phyloP scores from a whole-genome alignment of 2,797 vertebrate genomes.

The Columba guinea region DNA sequence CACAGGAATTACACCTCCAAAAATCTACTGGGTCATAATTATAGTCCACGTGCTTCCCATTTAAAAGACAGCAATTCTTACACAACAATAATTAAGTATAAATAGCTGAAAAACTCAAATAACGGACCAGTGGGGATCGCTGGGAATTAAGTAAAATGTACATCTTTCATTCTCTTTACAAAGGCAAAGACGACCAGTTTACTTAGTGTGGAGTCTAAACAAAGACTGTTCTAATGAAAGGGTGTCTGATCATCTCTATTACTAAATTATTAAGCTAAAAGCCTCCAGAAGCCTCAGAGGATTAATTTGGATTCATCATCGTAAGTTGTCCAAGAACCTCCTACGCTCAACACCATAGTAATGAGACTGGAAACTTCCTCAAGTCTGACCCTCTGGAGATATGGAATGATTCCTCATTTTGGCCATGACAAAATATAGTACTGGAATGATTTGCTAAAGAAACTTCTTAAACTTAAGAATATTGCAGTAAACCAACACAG shows the following conservation, averaged over 20 bases:
- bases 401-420: neutral
- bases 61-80: neutral
- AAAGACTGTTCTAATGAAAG: neutral
- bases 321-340: neutral
- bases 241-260: neutral
- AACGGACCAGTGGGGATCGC: neutral
- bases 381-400: neutral
- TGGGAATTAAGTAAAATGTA: neutral
- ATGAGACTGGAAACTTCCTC: neutral
- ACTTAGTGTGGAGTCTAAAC: neutral
- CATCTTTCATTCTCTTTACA: neutral
- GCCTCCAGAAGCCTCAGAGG: neutral
- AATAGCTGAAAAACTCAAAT: neutral
- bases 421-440: neutral
- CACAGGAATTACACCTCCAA: neutral
- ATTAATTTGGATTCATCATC: neutral
- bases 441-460: neutral
- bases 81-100: neutral
- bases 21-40: neutral
- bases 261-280: neutral
- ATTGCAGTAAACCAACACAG: neutral
- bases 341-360: neutral
- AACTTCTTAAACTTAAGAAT: neutral
- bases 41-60: neutral
- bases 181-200: neutral